Conservation (phyloP, 2,888 invertebrate species). For the Eristalis arbustorum region DNA sequence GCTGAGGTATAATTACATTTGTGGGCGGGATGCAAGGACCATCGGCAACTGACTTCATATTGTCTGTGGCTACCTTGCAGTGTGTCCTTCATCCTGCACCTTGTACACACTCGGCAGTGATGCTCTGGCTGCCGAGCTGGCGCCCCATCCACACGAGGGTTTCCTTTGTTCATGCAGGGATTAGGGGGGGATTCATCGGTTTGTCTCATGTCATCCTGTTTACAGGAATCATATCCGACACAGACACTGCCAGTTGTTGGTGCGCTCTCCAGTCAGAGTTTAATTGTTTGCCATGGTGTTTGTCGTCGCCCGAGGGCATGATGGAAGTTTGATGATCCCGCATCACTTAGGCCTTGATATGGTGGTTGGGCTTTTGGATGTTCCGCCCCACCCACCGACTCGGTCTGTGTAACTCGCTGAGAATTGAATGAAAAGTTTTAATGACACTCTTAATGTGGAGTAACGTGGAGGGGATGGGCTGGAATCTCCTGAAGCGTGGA, state of each 20-base stretch:
- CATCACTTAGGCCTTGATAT: conserved; percentile 41
- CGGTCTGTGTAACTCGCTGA: neutral
- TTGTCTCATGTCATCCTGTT: conserved; percentile 29
- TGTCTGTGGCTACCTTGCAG: conserved; percentile 15
- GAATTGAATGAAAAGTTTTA: conserved; percentile 50
- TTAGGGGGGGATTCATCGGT: neutral
- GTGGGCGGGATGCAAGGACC: conserved; percentile 22
- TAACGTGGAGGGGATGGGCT: neutral
- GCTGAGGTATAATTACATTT: conserved; percentile 52
- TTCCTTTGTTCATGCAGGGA: neutral
- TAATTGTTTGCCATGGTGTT: conserved; percentile 50
- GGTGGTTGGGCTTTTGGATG: conserved; percentile 19
- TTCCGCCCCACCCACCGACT: neutral
- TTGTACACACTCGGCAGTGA: neutral
- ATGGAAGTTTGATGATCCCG: conserved; percentile 35
- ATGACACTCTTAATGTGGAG: conserved; percentile 55
- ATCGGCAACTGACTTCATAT: conserved; percentile 7
- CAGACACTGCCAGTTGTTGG: neutral
- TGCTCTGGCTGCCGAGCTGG: neutral
- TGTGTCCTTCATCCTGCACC: neutral
- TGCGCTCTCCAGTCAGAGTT: conserved; percentile 17
- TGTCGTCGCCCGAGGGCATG: neutral
- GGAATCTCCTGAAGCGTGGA: conserved; percentile 24
- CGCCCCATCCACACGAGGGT: no score
- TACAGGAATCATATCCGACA: conserved; percentile 49